phyloP scores from a whole-genome alignment of 2,797 vertebrate genomes.

The Gallinago stenura region DNA sequence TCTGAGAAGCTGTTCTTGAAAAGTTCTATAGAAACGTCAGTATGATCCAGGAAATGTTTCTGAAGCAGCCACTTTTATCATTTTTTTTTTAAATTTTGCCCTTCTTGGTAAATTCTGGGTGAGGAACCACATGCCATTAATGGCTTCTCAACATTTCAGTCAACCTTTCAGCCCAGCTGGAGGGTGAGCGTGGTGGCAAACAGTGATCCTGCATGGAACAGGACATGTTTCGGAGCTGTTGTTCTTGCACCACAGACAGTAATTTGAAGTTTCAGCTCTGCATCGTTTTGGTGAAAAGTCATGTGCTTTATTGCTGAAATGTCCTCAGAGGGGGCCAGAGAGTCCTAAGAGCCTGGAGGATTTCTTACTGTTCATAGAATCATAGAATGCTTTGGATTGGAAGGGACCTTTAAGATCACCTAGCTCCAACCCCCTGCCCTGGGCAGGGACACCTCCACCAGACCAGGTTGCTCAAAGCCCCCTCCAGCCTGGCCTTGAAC shows the following conservation, averaged over 20 bases:
- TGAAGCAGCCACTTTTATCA: not conserved
- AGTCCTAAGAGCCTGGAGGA: not conserved
- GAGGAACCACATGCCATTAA: not conserved
- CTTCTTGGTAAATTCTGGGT: not conserved
- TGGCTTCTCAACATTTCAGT: not conserved
- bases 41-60: conserved; percentile 22
- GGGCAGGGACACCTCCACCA: not conserved
- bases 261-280: conserved; percentile 9
- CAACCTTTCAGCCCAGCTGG: not conserved
- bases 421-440: not conserved
- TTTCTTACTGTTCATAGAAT: not conserved
- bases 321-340: not conserved
- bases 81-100: not conserved
- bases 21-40: not conserved
- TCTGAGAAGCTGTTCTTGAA: not conserved
- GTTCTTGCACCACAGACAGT: not conserved
- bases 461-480: not conserved
- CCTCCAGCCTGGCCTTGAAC: not conserved
- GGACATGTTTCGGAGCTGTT: not conserved
- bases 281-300: not conserved
- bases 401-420: not conserved
- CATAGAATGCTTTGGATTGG: not conserved
- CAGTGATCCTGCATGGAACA: not conserved
- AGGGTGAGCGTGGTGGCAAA: not conserved
- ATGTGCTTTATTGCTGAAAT: not conserved